phyloP scores from a whole-genome alignment of 2,113 vertebrate species.

The Phalacrocorax aristotelis region DNA sequence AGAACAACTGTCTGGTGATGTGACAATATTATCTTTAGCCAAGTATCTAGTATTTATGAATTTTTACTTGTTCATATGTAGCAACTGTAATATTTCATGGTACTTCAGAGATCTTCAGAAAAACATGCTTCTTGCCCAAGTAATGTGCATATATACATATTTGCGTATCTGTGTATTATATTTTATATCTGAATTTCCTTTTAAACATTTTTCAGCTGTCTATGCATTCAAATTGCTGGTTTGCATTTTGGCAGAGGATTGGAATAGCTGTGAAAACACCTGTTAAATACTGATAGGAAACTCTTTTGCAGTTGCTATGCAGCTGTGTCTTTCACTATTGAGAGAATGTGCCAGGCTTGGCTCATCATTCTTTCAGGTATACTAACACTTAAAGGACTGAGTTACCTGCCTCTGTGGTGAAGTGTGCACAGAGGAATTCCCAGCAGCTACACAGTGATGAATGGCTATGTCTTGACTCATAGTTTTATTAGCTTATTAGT shows the following conservation, averaged over 20 bases:
- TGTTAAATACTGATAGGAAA: conserved; percentile 43
- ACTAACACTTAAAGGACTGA: not conserved
- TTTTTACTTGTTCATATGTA: not conserved
- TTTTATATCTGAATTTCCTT: conserved; percentile 9
- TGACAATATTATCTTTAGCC: not conserved
- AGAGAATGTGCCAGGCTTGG: conserved; percentile 1
- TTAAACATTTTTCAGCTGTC: not conserved
- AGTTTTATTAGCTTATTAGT: conserved; percentile 73
- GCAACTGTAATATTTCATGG: not conserved
- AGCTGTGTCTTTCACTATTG: not conserved
- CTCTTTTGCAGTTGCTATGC: not conserved
- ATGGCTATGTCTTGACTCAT: conserved; percentile 29
- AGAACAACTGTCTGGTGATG: not conserved
- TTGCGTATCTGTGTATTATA: not conserved
- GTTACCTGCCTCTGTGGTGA: conserved; percentile 33
- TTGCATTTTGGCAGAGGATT: conserved; percentile 1
- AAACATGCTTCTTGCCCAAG: not conserved
- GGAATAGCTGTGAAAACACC: conserved; percentile 48
- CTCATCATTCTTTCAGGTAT: not conserved
- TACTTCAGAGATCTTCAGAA: not conserved
- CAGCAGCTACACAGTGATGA: conserved; percentile 4
- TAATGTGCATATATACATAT: not conserved
- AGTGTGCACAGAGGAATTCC: conserved; percentile 20
- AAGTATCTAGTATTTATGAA: not conserved
- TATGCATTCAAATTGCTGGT: conserved; percentile 10